These are phyloP conservation scores for Acromyrmex heyeri DNA, from an alignment of 1,140 invertebrate genomes.

Conservation along the genomic window DNA sequence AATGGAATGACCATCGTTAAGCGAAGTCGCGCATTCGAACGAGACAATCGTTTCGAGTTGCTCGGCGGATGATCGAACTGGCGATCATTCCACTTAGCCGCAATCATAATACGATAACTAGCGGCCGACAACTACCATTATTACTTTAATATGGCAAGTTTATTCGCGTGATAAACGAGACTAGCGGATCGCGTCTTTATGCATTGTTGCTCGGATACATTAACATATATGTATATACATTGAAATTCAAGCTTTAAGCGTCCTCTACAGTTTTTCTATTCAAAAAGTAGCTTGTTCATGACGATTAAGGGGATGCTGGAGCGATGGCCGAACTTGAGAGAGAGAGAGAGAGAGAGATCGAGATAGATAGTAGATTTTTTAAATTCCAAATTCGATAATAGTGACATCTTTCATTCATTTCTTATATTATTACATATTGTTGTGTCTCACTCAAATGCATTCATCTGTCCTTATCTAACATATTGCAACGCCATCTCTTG, in stretches of 20 bases:
- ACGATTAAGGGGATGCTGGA: no score
- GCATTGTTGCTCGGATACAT: neutral
- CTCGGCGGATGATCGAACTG: neutral
- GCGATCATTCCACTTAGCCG: slow-evolving; percentile 28
- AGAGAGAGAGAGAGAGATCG: no score
- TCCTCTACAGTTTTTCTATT: neutral
- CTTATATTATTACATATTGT: no score
- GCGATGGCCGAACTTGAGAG: no score
- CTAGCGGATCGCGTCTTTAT: neutral
- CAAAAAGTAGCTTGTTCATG: neutral
- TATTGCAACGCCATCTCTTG: no score
- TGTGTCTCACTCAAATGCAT: no score
- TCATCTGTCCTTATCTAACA: no score
- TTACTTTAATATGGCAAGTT: slow-evolving; percentile 65
- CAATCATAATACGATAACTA: slow-evolving; percentile 45
- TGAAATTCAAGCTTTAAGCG: neutral
- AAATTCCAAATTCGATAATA: no score
- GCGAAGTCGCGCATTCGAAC: slow-evolving; percentile 28
- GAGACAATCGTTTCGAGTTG: slow-evolving; percentile 28
- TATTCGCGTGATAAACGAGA: slow-evolving; percentile 3
- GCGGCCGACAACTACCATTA: slow-evolving; percentile 53
- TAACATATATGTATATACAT: neutral
- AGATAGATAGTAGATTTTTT: no score
- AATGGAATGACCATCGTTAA: slow-evolving; percentile 52
- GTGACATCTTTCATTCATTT: no score